Conservation (phyloP, 1,140 invertebrate species). For the Mactra quadrangularis region DNA sequence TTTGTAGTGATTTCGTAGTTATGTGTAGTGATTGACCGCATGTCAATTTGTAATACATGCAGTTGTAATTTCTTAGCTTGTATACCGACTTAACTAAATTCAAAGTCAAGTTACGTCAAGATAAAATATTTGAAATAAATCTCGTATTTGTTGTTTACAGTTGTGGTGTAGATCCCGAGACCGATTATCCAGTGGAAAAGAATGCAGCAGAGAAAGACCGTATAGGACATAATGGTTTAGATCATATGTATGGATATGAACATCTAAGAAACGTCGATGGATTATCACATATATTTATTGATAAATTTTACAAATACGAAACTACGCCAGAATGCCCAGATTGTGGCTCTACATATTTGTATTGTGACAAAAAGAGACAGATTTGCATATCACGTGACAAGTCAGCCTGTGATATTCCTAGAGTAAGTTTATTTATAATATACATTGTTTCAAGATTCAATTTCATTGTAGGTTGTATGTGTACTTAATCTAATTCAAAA, state of each 20-base stretch:
- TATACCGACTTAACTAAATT: too few relatives aligned
- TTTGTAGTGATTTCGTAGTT: too few relatives aligned
- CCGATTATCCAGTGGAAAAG: conserved; percentile 30
- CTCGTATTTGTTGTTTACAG: conserved; percentile 7
- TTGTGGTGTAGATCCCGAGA: conserved; percentile 44
- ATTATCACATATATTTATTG: conserved; percentile 42
- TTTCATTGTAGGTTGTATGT: too few relatives aligned
- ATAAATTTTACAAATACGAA: conserved; percentile 50
- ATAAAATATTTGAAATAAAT: too few relatives aligned
- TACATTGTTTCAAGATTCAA: too few relatives aligned
- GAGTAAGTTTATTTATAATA: conserved; percentile 23
- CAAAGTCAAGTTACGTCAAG: too few relatives aligned
- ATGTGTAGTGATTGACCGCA: too few relatives aligned
- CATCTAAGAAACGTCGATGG: conserved; percentile 38
- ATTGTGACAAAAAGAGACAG: conserved; percentile 31
- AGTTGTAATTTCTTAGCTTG: too few relatives aligned
- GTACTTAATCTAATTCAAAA: too few relatives aligned
- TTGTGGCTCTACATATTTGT: conserved; percentile 40
- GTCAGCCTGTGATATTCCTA: conserved; percentile 28
- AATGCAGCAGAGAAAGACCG: not conserved
- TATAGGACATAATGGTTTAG: conserved; percentile 28
- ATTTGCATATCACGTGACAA: conserved; percentile 48
- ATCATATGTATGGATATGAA: conserved; percentile 42
- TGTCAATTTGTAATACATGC: too few relatives aligned
- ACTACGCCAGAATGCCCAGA: conserved; percentile 42